These are phyloP conservation scores for Harpalus rufipes DNA, from an alignment of 2,888 invertebrate species.

Conservation along the genomic window DNA sequence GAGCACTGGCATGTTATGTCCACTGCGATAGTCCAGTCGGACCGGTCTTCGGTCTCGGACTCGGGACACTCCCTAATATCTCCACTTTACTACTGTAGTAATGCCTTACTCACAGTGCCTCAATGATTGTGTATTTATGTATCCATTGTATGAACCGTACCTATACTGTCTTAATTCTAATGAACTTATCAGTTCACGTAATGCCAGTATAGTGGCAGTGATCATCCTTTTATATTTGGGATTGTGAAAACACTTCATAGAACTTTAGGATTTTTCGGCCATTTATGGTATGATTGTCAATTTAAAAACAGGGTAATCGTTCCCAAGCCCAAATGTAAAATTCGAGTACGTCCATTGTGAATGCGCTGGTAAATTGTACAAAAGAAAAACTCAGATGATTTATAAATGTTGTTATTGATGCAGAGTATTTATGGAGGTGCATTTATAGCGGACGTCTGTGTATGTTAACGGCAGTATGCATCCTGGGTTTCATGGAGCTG, in stretches of 20 bases:
- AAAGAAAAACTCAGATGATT: constrained; percentile 28
- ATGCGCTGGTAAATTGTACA: constrained; percentile 43
- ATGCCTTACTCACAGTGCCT: constrained; percentile 93
- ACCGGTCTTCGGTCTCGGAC: not conserved
- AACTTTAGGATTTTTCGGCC: constrained; percentile 39
- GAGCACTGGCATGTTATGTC: constrained; percentile 42
- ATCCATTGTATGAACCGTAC: constrained; percentile 66
- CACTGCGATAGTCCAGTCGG: constrained; percentile 23
- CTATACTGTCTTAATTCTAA: constrained; percentile 65
- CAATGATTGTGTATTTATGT: constrained; percentile 73
- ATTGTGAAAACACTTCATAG: constrained; percentile 49
- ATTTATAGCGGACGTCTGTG: constrained; percentile 29
- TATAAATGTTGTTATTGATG: constrained; percentile 43
- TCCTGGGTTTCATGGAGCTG: not conserved
- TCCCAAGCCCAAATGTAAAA: constrained; percentile 64
- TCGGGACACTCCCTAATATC: constrained; percentile 76
- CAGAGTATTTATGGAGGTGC: constrained; percentile 29
- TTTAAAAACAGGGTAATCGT: constrained; percentile 65
- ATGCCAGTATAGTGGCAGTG: constrained; percentile 65
- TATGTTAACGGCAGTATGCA: constrained; percentile 14
- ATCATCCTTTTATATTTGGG: constrained; percentile 64
- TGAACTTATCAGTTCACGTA: constrained; percentile 56
- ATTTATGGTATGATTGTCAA: constrained; percentile 62
- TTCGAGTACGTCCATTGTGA: constrained; percentile 44
- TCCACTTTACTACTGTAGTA: constrained; percentile 87